phyloP scores from a whole-genome alignment of 2,113 vertebrate species.

The Nymphicus hollandicus region DNA sequence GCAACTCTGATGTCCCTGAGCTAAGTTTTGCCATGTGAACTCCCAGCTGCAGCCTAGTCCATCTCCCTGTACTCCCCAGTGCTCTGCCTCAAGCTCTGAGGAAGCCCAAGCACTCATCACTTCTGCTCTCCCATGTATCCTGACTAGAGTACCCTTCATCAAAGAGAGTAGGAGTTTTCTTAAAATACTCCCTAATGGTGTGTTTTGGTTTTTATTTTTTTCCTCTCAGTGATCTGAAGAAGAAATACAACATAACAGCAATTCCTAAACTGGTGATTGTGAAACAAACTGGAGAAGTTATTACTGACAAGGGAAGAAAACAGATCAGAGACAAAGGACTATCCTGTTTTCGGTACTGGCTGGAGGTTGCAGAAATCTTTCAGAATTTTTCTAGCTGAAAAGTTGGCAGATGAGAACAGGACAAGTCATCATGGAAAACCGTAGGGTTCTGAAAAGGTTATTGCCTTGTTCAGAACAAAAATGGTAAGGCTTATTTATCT shows the following conservation, averaged over 20 bases:
- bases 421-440: not conserved
- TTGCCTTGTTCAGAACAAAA: not conserved
- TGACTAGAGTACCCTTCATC: not conserved
- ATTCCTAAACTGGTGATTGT: conserved; percentile 94
- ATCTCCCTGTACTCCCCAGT: not conserved
- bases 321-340: conserved; percentile 89
- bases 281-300: conserved; percentile 92
- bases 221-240: conserved; percentile 86
- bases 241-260: conserved; percentile 87
- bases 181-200: not conserved
- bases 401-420: not conserved
- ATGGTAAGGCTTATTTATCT: not conserved
- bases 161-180: not conserved
- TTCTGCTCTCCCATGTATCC: not conserved
- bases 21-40: not conserved
- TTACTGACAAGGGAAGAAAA: conserved; percentile 93
- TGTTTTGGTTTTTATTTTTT: not conserved
- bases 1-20: not conserved
- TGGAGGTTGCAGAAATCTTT: conserved; percentile 88
- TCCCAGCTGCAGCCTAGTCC: not conserved
- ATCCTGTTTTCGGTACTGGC: conserved; percentile 88
- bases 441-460: not conserved
- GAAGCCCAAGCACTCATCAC: not conserved
- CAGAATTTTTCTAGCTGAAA: conserved; percentile 88
- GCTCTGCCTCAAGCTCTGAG: not conserved